Base-by-base conservation (phyloP, 1,140 invertebrate genomes). In the Neodiprion virginianus region DNA sequence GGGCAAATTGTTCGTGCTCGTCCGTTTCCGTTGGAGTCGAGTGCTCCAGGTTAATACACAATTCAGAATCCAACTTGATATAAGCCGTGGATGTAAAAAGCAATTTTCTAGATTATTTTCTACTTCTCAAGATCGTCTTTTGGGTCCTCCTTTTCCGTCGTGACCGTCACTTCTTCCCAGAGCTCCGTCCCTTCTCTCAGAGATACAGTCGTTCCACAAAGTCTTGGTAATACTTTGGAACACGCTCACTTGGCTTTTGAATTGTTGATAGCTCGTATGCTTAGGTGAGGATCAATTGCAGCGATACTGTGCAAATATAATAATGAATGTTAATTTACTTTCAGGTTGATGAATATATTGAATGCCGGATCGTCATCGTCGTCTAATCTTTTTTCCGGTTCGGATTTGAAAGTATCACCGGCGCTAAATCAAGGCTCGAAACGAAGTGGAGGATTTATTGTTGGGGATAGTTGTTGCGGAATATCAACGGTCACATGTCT, bases 1-100 rank as follows among this genome's bases (percentile, higher is more conserved):
- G 50, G 66, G 66, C 69, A 53, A 69, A 67, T 23, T 61, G 48
- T 10, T 72, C 74, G 11, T 71, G 70, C 14, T 71, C 74, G 12
- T 75, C 74, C 7, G 53, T 61, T 12, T 61, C 53, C 53, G n/a
- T 61, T 4, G 53, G 53, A 61, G 53, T 14, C 11, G 8, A 61
- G 53, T 61, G 53, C 8, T 61, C 53, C 53, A 61, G 53, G 53
- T 61, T 61, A 61, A 61, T 61, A 61, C 11, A 14, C 8, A 61
- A 61, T 61, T 40, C 4, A 5, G 8, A 61, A 7, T 61, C 5
- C 0, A 61, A 17, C 5, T 40, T 40, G 28, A 40, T 40, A 5
- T 5, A 5, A 40, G 5, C 28, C 28, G 28, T 40, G 28, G 28
- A 40, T 40, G 28, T 40, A 3, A 0, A 1, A 65, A 14, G 7